phyloP scores from a whole-genome alignment of 1,140 invertebrate species.

The Littorina saxatilis region DNA sequence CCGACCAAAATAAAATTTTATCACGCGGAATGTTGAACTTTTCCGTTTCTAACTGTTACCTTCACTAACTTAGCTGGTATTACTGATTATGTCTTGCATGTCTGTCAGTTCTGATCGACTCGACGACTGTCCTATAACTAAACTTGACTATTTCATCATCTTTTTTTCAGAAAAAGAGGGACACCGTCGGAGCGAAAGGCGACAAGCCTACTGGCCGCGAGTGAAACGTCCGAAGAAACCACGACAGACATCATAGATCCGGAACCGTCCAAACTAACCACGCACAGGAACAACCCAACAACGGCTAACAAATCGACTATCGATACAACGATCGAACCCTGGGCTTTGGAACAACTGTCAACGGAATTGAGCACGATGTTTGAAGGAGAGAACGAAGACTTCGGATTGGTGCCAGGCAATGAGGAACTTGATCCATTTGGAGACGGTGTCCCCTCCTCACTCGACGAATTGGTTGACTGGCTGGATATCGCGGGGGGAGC shows the following conservation, averaged over 20 bases:
- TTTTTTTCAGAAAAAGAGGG: constrained; percentile 13
- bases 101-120: too few relatives aligned
- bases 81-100: too few relatives aligned
- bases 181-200: constrained; percentile 38
- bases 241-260: background rate
- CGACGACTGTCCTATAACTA: too few relatives aligned
- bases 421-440: background rate
- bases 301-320: background rate
- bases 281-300: background rate
- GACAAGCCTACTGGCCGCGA: constrained; percentile 29
- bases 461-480: constrained; percentile 63
- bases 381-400: constrained; percentile 33
- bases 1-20: too few relatives aligned
- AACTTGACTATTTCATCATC: background rate
- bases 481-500: constrained; percentile 54
- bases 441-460: constrained; percentile 50
- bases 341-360: constrained; percentile 10
- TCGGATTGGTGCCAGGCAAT: constrained; percentile 26
- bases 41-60: too few relatives aligned
- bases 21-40: too few relatives aligned
- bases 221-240: constrained; percentile 32
- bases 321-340: constrained; percentile 7
- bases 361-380: constrained; percentile 31
- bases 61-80: too few relatives aligned
- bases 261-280: constrained; percentile 3